Evolutionary conservation across 1,140 invertebrate genomes (phyloP).

Genomic region (Zaprionus africanus): DNA sequence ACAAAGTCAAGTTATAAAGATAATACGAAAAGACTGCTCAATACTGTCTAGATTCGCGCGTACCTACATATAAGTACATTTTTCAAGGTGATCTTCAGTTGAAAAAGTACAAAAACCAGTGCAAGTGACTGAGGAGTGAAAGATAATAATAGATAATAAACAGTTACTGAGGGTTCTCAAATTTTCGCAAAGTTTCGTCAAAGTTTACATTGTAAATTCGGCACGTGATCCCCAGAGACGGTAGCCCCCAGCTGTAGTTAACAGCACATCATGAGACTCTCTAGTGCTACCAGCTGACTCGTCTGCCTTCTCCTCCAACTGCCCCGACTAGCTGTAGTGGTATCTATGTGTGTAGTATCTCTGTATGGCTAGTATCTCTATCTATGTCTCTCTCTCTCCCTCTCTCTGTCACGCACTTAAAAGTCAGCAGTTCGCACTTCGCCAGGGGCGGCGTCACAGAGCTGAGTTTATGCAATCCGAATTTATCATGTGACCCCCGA

Average conservation of each 20-base stretch:
- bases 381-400: constrained; percentile 33
- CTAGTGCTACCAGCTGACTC: constrained; percentile 47
- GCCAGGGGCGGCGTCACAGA: constrained; percentile 49
- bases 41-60: constrained; percentile 7
- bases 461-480: constrained; percentile 74
- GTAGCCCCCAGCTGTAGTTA: constrained; percentile 4
- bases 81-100: constrained; percentile 65
- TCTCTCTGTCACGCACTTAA: constrained; percentile 62
- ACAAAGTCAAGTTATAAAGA: constrained; percentile 22
- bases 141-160: not conserved
- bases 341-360: constrained; percentile 17
- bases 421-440: constrained; percentile 52
- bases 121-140: constrained; percentile 11
- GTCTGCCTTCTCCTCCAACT: constrained; percentile 38
- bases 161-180: not conserved
- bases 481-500: constrained; percentile 67
- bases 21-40: constrained; percentile 19
- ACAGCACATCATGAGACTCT: constrained; percentile 58
- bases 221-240: constrained; percentile 42
- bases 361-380: constrained; percentile 29
- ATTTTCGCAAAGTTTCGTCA: constrained; percentile 21
- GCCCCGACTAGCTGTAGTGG: constrained; percentile 42
- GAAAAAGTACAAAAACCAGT: constrained; percentile 3
- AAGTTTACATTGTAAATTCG: constrained; percentile 24
- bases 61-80: constrained; percentile 1